These are phyloP conservation scores for Prorops nasuta DNA, from an alignment of 1,140 invertebrate genomes.

Conservation along the genomic window DNA sequence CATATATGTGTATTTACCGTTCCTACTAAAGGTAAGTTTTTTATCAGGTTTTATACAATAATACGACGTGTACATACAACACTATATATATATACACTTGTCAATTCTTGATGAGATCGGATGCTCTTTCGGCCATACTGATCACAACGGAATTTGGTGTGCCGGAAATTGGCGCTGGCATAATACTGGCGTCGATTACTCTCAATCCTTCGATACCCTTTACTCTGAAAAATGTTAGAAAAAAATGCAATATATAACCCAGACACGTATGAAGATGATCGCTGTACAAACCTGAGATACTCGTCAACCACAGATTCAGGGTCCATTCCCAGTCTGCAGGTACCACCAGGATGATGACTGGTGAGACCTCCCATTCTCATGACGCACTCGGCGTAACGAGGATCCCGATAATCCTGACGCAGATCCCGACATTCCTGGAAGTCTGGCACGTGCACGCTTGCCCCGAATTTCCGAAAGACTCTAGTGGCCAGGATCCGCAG, in stretches of 20 bases:
- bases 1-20: too few species aligned
- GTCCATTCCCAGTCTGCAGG: slow-evolving; percentile 62
- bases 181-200: slow-evolving; percentile 70
- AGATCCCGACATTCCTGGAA: slow-evolving; percentile 59
- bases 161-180: slow-evolving; percentile 68
- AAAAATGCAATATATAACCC: too few species aligned
- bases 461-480: slow-evolving; percentile 62
- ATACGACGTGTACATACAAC: too few species aligned
- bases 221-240: slow-evolving; percentile 55
- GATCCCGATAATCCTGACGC: slow-evolving; percentile 48
- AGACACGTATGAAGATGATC: too few species aligned
- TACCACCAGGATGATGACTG: slow-evolving; percentile 69
- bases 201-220: slow-evolving; percentile 62
- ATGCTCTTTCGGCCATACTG: slow-evolving; percentile 66
- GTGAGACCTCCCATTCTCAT: slow-evolving; percentile 64
- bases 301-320: slow-evolving; percentile 59
- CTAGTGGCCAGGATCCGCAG: slow-evolving; percentile 58
- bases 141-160: slow-evolving; percentile 69
- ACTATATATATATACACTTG: too few species aligned
- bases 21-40: too few species aligned
- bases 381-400: slow-evolving; percentile 66
- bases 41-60: too few species aligned
- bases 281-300: slow-evolving; percentile 55
- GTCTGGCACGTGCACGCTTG: slow-evolving; percentile 64
- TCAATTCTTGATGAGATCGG: too few species aligned